Base-by-base conservation (phyloP, 2,888 invertebrate genomes). In the Elysia crispata region DNA sequence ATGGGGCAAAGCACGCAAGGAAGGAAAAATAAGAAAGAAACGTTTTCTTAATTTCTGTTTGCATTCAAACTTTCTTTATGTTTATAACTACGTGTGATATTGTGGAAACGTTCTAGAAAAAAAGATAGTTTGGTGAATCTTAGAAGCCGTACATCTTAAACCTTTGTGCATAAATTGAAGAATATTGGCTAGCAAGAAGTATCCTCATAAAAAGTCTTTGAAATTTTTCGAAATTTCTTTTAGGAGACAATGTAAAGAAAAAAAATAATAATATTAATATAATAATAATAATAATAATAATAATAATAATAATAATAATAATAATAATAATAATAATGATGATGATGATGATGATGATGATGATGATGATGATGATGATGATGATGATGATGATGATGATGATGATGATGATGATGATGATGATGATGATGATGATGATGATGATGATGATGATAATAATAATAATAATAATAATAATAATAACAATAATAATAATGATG, bases 361-460 rank as follows among this genome's bases (percentile, higher is more conserved):
- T 64, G 49, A 5, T 64, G 49, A 13, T 76, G 33, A 3, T 62
- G 49, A 8, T 76, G 18, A 64, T 33, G 41, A 41, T 76, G 64
- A 41, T 18, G 41, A 64, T 76, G 41, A 64, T 62, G 41, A 64
- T 76, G 41, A n/a, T 60, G 31, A 41, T 62, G 41, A 76, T 62
- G 41, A 41, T 62, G 41, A 62, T 33, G 41, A 41, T 62, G 41
- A 64, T 62, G 41, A 64, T 62, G 41, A 76, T 62, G 41, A 60
- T 60, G 62, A 60, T 75, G 62, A 60, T 75, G 33, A 60, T 75
- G 62, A 60, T 75, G 62, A 60, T 60, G 57, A 74, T 75, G 62
- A 60, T 75, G 31, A 31, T 75, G 62, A n/a, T 75, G 62, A 31
- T 75, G 62, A 25, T 75, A 49, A 31, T 30, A 23, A 64, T 64